Percentiles rank a stretch among this genome's conserved stretches.
These are phyloP conservation scores for Kryphioiulus occultus DNA, from an alignment of 2,888 invertebrate species.

Conservation along the genomic window DNA sequence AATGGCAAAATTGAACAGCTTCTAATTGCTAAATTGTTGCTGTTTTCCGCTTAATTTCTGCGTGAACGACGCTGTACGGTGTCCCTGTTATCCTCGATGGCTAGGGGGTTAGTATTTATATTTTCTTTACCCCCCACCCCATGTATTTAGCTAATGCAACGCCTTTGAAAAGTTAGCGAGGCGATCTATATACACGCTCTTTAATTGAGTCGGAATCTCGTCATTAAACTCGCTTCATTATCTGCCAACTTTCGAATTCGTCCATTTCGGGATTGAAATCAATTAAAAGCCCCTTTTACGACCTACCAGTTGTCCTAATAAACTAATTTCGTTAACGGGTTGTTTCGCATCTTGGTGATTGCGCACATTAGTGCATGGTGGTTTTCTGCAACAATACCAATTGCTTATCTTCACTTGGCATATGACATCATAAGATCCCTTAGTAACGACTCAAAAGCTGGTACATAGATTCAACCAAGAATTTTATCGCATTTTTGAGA, in stretches of 20 bases:
- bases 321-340: not conserved
- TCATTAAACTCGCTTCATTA: slow-evolving; percentile 7
- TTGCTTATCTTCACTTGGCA: too few relatives aligned
- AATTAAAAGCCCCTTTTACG: not conserved
- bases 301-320: not conserved
- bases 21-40: slow-evolving; percentile 11
- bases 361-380: not conserved
- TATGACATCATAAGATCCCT: too few relatives aligned
- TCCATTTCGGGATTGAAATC: not conserved
- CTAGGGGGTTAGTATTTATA: not conserved
- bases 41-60: not conserved
- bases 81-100: not conserved
- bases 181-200: not conserved
- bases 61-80: slow-evolving; percentile 10
- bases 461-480: too few relatives aligned
- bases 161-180: not conserved
- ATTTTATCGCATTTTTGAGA: too few relatives aligned
- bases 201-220: slow-evolving; percentile 25
- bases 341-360: not conserved
- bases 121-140: not conserved
- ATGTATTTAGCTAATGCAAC: not conserved
- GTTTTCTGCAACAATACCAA: not conserved
- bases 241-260: slow-evolving; percentile 7
- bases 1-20: not conserved
- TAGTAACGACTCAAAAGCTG: too few relatives aligned